These are phyloP conservation scores for Ursus arctos DNA, from an alignment of 2,113 vertebrate species.

Conservation along the genomic window DNA sequence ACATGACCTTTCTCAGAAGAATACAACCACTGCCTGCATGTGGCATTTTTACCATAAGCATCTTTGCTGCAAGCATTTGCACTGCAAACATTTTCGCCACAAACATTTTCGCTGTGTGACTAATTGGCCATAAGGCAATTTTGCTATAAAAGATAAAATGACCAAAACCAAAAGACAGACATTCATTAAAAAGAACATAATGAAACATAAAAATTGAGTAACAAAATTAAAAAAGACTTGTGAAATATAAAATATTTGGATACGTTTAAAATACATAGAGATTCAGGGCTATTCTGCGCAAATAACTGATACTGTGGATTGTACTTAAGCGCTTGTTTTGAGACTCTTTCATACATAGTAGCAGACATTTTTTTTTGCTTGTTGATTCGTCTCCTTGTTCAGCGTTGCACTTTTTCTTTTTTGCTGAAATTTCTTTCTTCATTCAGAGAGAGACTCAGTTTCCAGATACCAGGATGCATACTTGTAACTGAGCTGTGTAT, in stretches of 20 bases:
- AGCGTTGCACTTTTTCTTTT: background rate
- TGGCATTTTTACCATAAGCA: background rate
- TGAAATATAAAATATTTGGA: background rate
- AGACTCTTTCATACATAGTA: background rate
- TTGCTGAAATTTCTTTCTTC: background rate
- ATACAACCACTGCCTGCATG: background rate
- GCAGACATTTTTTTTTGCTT: background rate
- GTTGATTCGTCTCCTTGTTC: background rate
- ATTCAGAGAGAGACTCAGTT: background rate
- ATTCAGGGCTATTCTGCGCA: background rate
- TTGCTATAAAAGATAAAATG: background rate
- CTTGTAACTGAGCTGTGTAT: background rate
- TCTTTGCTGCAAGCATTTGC: background rate
- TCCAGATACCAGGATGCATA: background rate
- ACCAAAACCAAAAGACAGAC: background rate
- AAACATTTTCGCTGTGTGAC: background rate
- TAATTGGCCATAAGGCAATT: background rate
- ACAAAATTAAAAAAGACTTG: background rate
- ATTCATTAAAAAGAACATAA: background rate
- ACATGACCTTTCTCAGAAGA: background rate
- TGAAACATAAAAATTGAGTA: background rate
- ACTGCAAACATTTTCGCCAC: background rate
- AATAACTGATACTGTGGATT: background rate
- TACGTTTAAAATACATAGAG: background rate
- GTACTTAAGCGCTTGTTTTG: background rate